Base-by-base conservation (phyloP, 1,140 invertebrate species). In the Cecropterus lyciades region DNA sequence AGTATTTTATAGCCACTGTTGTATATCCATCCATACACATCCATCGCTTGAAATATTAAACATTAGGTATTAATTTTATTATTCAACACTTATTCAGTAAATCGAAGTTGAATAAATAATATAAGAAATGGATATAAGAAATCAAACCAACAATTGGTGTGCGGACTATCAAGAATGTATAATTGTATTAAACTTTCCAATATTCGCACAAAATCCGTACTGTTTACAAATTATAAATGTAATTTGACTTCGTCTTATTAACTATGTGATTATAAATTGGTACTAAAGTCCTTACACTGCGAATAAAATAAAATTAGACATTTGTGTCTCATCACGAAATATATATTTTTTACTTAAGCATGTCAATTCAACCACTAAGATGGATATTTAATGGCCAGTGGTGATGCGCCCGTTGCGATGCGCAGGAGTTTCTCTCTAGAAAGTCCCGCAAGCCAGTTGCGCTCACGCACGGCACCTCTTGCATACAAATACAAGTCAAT, bases 351-450 rank as follows among this genome's bases (percentile, higher is more conserved):
- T 51, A n/a, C 49, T 33, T 20, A 51, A 9, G 45, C 51, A 62
- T n/a, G n/a, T n/a, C n/a, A 62, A 30, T 42, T 13, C 16, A 14
- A 42, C 53, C 40, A 40, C 70, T 62, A 77, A 79, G 70, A 80
- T 80, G 65, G 67, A 68, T 75, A 77, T 80, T 79, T 79, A 80
- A 77, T 75, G 73, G 63, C 62, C 67, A 69, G 73, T 82, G 68
- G 75, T 73, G 77, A 77, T 77, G 65, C 53, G 70, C 74, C 71
- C 73, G 77, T 72, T 48, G 49, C 70, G 69, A 69, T 77, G 69
- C 79, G 72, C 76, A 80, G 75, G 78, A 86, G 80, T 91, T 91
- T 91, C 86, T 80, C 80, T 80, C 72, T 85, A 91, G 87, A 91
- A 89, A 89, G 87, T 87, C 75, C 82, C 85, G 82, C 81, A 77